Percentiles rank a stretch among this genome's conserved stretches.
Evolutionary conservation across 2,113 vertebrate genomes (phyloP).

Genomic region (Mormyrus iriodes): DNA sequence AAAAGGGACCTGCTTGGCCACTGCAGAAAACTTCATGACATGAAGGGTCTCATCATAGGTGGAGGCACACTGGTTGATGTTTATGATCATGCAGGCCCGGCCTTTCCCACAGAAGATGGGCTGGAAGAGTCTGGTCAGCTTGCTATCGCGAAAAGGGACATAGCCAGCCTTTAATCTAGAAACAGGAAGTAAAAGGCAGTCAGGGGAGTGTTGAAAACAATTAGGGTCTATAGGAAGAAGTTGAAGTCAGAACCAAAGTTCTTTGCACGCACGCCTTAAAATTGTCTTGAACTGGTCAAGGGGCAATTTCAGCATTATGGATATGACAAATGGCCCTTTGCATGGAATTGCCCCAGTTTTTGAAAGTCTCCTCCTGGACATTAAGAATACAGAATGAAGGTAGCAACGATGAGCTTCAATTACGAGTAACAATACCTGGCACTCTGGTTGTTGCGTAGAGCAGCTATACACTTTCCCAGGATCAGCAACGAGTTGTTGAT

Average conservation of each 20-base stretch:
- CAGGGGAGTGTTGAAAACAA: background rate
- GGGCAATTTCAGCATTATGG: background rate
- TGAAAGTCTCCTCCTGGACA: background rate
- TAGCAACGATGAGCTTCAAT: background rate
- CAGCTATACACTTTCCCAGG: slow-evolving; percentile 80
- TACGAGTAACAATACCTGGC: slow-evolving; percentile 54
- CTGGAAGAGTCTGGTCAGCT: slow-evolving; percentile 83
- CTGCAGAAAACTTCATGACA: slow-evolving; percentile 83
- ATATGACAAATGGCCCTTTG: background rate
- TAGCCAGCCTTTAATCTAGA: slow-evolving; percentile 49
- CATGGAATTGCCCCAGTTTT: background rate
- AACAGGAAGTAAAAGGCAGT: background rate
- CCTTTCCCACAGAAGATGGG: slow-evolving; percentile 77
- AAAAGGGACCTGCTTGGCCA: slow-evolving; percentile 71
- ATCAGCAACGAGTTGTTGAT: slow-evolving; percentile 87
- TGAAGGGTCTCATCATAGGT: slow-evolving; percentile 81
- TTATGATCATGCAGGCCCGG: slow-evolving; percentile 79
- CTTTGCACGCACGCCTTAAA: background rate
- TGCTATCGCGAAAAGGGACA: slow-evolving; percentile 84
- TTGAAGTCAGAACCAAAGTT: background rate
- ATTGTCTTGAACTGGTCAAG: background rate
- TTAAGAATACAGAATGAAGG: background rate
- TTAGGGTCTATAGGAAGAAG: background rate
- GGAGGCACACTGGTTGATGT: slow-evolving; percentile 77
- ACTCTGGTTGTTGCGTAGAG: slow-evolving; percentile 70